These are phyloP conservation scores for Brachymystax lenok DNA, from an alignment of 2,797 vertebrate genomes.

Conservation along the genomic window DNA sequence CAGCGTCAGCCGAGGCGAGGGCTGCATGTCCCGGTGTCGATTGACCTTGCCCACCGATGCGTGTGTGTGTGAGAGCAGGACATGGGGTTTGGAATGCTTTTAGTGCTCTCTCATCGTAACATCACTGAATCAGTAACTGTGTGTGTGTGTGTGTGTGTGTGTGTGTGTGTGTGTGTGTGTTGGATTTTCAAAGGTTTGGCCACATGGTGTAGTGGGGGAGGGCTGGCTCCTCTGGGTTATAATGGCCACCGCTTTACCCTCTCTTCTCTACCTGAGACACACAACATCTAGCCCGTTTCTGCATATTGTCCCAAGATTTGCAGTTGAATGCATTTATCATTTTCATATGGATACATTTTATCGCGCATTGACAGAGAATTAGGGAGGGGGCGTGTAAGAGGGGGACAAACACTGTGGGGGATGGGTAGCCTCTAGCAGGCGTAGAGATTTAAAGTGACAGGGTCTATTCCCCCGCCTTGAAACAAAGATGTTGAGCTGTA, in stretches of 20 bases:
- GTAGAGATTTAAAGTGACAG: constrained; percentile 58
- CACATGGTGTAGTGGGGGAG: constrained; percentile 39
- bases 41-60: neutral
- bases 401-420: constrained; percentile 28
- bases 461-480: constrained; percentile 19
- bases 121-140: constrained; percentile 11
- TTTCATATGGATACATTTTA: constrained; percentile 31
- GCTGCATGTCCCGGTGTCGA: constrained; percentile 5
- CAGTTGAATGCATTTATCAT: constrained; percentile 23
- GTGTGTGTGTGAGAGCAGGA: neutral
- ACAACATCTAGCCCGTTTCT: neutral
- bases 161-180: constrained; percentile 15
- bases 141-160: constrained; percentile 14
- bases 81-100: constrained; percentile 2
- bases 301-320: neutral
- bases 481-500: constrained; percentile 8
- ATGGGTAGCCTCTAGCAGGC: constrained; percentile 37
- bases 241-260: constrained; percentile 30
- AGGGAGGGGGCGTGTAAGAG: too few species aligned
- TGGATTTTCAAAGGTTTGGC: constrained; percentile 36
- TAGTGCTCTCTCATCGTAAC: constrained; percentile 6
- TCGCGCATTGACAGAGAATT: neutral
- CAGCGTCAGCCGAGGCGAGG: neutral
- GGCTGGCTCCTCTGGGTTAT: constrained; percentile 19
- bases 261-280: constrained; percentile 5